Percentiles rank a stretch among this genome's conserved stretches.
Evolutionary conservation across 2,113 vertebrate species (phyloP).

Genomic region (Struthio camelus): DNA sequence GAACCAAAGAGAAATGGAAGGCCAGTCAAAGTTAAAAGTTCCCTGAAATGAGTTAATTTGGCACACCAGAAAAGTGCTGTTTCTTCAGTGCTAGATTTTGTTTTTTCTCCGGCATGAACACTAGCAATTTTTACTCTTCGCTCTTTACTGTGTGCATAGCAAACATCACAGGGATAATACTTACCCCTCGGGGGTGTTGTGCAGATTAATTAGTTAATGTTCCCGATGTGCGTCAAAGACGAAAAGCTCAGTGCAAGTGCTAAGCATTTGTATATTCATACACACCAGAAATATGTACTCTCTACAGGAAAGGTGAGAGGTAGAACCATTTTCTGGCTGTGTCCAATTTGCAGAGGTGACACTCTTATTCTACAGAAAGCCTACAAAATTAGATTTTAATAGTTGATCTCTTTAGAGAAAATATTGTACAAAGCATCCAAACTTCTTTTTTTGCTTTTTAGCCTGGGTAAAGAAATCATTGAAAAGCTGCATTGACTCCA

Average conservation of each 20-base stretch:
- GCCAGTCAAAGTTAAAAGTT: neutral
- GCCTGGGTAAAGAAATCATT: neutral
- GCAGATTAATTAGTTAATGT: constrained; percentile 46
- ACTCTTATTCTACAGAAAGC: neutral
- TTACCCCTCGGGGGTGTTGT: neutral
- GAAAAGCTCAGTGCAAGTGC: constrained; percentile 12
- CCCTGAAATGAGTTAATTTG: rapidly evolving
- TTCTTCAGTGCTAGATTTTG: neutral
- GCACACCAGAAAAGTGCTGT: neutral
- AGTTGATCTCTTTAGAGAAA: neutral
- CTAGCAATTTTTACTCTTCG: neutral
- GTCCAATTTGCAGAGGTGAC: neutral
- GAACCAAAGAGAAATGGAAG: neutral
- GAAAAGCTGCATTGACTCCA: neutral
- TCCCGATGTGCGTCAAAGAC: neutral
- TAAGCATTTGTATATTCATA: neutral
- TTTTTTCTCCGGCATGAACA: neutral
- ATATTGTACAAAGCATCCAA: neutral
- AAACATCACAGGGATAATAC: constrained; percentile 2
- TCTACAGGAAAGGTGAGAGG: neutral
- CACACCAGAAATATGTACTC: neutral
- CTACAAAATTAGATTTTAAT: neutral
- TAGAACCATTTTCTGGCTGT: neutral
- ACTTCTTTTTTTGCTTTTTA: neutral
- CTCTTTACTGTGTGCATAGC: neutral